Base-by-base conservation (phyloP, 2,113 vertebrate species). In the Pachyramphus minor region DNA sequence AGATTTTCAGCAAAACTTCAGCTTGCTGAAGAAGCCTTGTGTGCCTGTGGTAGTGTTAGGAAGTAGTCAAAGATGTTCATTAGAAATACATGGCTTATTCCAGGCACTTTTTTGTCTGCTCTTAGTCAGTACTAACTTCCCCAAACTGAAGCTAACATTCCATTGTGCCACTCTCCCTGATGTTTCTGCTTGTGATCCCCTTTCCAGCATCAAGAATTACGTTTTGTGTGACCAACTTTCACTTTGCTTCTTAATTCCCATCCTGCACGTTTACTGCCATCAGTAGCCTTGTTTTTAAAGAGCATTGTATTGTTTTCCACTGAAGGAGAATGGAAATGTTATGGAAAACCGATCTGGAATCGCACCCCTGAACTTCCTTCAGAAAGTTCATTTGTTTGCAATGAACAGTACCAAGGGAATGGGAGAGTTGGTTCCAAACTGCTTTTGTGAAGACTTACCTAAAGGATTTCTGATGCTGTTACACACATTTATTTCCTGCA, bases 131-230 rank as follows among this genome's bases (percentile, higher is more conserved):
- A 6, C 17, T 9, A 5, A 19, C 42, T 42, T 66, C 37, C 11
- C 19, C 4, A 1, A 21, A 45, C 28, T 9, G 24, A 44, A 44
- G 33, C 45, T 33, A 35, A 17, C 0, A 0, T 59, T 47, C 22
- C 4, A 8, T n/a, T 62, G 37, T n/a, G 33, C 24, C 1, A 0
- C 52, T 71, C 28, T 50, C 25, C 56, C 24, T 63, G 20, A 7
- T 0, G 0, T 20, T 89, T 42, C 22, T 91, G 49, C 62, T 53
- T 42, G 7, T 37, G 8, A 76, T 66, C 47, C 30, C 4, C 0
- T 59, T 87, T 63, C 56, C 47, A 39, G 5, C 2, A 0, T 47
- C 0, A 1, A 8, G 22, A n/a, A 28, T n/a, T 44, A 17, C 1
- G 0, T 17, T 72, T 84, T 39, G 10, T 7, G 0, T 42, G 21